These are phyloP conservation scores for Ectemnius continuus DNA, from an alignment of 2,888 invertebrate genomes.

Conservation along the genomic window DNA sequence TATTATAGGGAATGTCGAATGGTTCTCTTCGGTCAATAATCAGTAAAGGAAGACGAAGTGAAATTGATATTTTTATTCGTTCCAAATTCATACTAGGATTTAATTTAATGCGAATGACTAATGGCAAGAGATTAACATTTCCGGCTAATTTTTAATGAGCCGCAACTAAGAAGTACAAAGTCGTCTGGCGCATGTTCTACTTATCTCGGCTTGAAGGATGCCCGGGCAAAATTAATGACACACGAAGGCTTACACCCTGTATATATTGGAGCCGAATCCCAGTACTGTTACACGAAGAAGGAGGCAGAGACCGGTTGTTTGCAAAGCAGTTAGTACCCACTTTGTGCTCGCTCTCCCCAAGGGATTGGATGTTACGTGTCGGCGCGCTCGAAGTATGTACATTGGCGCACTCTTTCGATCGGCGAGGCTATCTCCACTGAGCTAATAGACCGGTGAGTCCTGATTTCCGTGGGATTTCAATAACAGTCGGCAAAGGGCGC, in stretches of 20 bases:
- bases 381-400: not conserved
- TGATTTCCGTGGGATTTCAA: constrained; percentile 58
- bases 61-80: no score
- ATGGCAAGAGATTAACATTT: no score
- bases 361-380: constrained; percentile 29
- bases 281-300: no score
- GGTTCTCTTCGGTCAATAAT: no score
- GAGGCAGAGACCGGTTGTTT: not conserved
- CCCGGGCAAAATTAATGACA: not conserved
- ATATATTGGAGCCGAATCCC: no score
- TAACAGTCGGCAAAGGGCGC: constrained; percentile 48
- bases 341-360: not conserved
- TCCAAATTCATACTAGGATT: no score
- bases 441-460: constrained; percentile 58
- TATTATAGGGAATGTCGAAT: no score
- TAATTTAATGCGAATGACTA: no score
- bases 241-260: not conserved
- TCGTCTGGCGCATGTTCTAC: no score
- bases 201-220: not conserved
- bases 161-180: no score
- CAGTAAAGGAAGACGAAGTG: no score
- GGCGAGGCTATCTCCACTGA: constrained; percentile 41
- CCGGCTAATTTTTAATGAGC: no score
- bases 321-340: not conserved
- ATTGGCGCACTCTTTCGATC: constrained; percentile 34